Evolutionary conservation across 2,797 vertebrate genomes (phyloP).

Genomic region (Rallus crepitans): DNA sequence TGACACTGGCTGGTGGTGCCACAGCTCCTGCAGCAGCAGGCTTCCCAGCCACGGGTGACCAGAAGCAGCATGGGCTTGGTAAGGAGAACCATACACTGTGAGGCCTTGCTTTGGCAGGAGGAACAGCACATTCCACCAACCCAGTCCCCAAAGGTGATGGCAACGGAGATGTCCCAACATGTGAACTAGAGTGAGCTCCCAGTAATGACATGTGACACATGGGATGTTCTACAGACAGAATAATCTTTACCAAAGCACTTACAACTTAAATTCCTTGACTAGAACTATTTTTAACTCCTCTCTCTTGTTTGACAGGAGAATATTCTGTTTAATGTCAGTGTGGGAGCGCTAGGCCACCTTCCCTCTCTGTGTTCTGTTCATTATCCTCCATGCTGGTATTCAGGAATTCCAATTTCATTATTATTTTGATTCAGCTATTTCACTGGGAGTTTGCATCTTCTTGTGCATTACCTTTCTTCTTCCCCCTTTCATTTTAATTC

Average conservation of each 20-base stretch:
- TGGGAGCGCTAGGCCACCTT: neutral
- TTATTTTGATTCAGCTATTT: neutral
- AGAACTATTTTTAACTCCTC: neutral
- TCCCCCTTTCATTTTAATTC: neutral
- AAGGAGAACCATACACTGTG: accelerated
- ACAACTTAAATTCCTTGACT: neutral
- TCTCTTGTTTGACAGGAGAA: neutral
- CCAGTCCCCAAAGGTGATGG: accelerated
- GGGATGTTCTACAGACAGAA: neutral
- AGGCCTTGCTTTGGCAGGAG: neutral
- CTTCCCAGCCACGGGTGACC: neutral
- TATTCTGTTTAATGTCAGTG: accelerated
- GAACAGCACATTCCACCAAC: accelerated
- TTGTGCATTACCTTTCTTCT: neutral
- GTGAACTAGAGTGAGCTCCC: neutral
- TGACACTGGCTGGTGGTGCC: accelerated
- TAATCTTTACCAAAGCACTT: neutral
- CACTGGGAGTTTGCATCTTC: neutral
- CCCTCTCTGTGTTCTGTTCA: neutral
- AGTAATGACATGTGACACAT: accelerated
- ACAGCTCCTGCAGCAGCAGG: neutral
- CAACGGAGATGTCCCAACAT: accelerated
- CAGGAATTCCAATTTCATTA: neutral
- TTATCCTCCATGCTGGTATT: neutral
- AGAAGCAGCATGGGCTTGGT: accelerated